Conservation (phyloP, 1,140 invertebrate genomes). For the Brachionus sp. region DNA sequence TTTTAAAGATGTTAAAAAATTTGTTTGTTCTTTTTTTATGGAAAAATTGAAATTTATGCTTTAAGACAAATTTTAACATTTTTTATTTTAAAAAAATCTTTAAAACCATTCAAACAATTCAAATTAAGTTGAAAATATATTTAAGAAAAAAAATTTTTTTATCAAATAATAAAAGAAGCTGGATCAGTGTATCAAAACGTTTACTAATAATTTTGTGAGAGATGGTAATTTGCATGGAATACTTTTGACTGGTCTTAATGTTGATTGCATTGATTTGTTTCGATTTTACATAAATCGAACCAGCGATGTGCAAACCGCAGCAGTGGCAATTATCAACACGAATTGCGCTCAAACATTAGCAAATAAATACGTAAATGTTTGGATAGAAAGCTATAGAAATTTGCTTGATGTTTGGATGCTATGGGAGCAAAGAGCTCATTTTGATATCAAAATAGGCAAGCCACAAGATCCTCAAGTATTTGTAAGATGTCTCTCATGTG, state of each 20-base stretch:
- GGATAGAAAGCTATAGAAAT: constrained; percentile 41
- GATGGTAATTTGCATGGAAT: constrained; percentile 30
- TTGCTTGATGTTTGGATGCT: constrained; percentile 34
- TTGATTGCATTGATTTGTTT: constrained; percentile 35
- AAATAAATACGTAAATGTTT: constrained; percentile 25
- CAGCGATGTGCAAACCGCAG: constrained; percentile 38
- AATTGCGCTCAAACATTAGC: neutral
- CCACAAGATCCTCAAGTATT: neutral
- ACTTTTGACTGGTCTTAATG: constrained; percentile 21
- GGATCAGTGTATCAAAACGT: neutral
- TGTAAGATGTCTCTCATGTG: constrained; percentile 1
- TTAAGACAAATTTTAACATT: too few species aligned
- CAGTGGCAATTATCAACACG: neutral
- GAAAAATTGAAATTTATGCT: too few species aligned
- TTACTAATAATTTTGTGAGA: neutral
- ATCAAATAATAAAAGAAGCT: too few species aligned
- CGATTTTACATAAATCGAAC: constrained; percentile 40
- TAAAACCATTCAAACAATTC: too few species aligned
- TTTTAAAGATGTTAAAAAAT: too few species aligned
- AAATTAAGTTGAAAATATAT: too few species aligned
- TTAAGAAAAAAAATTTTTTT: neutral
- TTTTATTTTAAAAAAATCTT: too few species aligned
- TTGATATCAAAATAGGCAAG: neutral
- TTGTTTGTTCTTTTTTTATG: too few species aligned
- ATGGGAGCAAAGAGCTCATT: constrained; percentile 10